Evolutionary conservation across 2,797 vertebrate species (phyloP), one percentile per base, ranked within the genome.

Genomic region (Sebastes iracundus): DNA sequence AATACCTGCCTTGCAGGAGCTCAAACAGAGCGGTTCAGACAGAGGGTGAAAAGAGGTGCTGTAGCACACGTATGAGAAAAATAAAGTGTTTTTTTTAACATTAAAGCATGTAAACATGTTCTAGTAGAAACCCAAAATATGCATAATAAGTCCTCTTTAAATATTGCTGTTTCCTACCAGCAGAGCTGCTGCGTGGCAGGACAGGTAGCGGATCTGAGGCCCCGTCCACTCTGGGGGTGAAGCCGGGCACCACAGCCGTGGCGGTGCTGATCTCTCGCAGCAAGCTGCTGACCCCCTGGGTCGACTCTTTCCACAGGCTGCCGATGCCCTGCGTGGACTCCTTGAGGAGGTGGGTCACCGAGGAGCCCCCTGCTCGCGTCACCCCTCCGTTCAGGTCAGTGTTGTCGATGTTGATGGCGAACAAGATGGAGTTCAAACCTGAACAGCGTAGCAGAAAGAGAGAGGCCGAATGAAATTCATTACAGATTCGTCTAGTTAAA

Each of bases 331-430:
- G 98, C 0, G 98, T 99, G 3, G 98, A 99, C 91, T 99, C 99
- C 91, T 98, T 99, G 28, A 99, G 94, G 79, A 99, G 95, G 93
- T 97, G 93, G 1, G 98, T 97, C 49, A 99, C 96, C 0, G 97
- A 96, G 16, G 97, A 90, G n/a, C 93, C 94, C 0, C 87, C 79
- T 0, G 77, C 90, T 0, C 91, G 85, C 4, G 96, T 96, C 81
- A 93, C 94, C 25, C 96, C 96, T 0, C 98, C 99, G 4, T 99
- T 99, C 91, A 99, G 95, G 88, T 99, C 99, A 2, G 90, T 97
- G 94, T 99, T 99, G 94, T 99, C 98, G 7, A 99, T 99, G 95
- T 98, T 99, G 91, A 99, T 98, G 60, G 98, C 98, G 71, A 99
- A 99, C 85, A 99, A 94, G 90, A 99, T 99, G 63, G 98, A 99